A percentile compares a stretch with the other conserved stretches of the same genome.
Evolutionary conservation across 1,140 invertebrate genomes (phyloP).

Genomic region (Periplaneta americana): DNA sequence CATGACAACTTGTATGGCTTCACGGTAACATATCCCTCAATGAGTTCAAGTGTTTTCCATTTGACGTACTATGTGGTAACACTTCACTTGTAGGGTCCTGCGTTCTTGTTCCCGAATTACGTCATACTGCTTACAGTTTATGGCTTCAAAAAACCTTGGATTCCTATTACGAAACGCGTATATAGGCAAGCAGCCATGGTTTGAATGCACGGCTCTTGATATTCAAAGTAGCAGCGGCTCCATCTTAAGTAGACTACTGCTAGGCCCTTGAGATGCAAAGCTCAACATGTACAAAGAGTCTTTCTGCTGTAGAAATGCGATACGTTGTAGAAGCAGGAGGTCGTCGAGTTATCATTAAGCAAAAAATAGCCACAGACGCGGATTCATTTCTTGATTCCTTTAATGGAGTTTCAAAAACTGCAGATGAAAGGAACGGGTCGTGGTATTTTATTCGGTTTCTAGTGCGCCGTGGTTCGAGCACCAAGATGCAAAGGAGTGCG

Average conservation of each 20-base stretch:
- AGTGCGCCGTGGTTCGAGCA: too few species aligned
- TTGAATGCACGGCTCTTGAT: neutral
- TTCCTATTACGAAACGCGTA: neutral
- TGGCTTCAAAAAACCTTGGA: neutral
- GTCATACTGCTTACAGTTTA: neutral
- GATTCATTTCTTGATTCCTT: too few species aligned
- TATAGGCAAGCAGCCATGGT: neutral
- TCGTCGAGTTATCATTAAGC: neutral
- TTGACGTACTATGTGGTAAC: neutral
- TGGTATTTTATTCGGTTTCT: too few species aligned
- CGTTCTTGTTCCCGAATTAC: neutral
- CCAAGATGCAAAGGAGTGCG: too few species aligned
- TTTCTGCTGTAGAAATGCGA: neutral
- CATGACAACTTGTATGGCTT: too few species aligned
- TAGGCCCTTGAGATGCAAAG: neutral
- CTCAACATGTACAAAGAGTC: neutral
- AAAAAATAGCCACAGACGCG: too few species aligned
- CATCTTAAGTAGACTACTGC: neutral
- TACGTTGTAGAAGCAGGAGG: neutral
- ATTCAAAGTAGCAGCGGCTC: neutral
- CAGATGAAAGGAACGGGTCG: too few species aligned
- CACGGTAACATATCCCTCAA: too few species aligned
- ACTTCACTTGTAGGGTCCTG: neutral
- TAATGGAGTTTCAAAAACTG: too few species aligned
- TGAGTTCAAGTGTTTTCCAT: too few species aligned